phyloP scores from a whole-genome alignment of 2,797 vertebrate species.

The Amblyraja radiata region DNA sequence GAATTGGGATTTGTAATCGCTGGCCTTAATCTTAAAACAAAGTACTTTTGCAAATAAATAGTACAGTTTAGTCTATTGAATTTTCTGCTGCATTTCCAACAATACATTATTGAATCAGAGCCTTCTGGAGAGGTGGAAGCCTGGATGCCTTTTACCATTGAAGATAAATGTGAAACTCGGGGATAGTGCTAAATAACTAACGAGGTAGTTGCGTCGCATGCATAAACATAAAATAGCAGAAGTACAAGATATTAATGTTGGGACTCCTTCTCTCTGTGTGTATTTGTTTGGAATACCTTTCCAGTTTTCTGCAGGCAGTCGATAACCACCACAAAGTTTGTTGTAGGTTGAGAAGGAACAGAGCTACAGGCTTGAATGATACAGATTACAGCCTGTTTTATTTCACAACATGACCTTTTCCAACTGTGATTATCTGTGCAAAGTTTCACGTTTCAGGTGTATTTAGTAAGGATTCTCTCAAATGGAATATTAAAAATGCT shows the following conservation, averaged over 20 bases:
- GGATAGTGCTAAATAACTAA: neutral
- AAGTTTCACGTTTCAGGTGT: neutral
- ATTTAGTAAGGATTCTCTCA: neutral
- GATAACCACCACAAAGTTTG: neutral
- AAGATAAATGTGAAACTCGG: neutral
- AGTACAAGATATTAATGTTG: neutral
- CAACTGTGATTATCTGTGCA: neutral
- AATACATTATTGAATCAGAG: neutral
- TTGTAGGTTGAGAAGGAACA: neutral
- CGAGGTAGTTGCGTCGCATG: neutral
- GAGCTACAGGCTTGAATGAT: neutral
- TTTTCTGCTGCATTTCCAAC: neutral
- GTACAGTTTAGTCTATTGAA: neutral
- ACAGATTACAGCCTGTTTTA: neutral
- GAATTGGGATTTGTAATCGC: neutral
- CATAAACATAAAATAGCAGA: neutral
- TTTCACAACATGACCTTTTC: neutral
- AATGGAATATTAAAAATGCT: neutral
- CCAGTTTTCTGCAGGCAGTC: neutral
- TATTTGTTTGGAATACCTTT: slow-evolving; percentile 4
- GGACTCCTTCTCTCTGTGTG: neutral
- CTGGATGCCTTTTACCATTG: slow-evolving; percentile 4
- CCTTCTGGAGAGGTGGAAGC: neutral
- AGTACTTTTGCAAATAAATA: neutral
- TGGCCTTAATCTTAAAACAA: neutral